Percentiles rank a stretch among this genome's conserved stretches.
Evolutionary conservation across 1,140 invertebrate genomes (phyloP).

Genomic region (Drosophila hydei): DNA sequence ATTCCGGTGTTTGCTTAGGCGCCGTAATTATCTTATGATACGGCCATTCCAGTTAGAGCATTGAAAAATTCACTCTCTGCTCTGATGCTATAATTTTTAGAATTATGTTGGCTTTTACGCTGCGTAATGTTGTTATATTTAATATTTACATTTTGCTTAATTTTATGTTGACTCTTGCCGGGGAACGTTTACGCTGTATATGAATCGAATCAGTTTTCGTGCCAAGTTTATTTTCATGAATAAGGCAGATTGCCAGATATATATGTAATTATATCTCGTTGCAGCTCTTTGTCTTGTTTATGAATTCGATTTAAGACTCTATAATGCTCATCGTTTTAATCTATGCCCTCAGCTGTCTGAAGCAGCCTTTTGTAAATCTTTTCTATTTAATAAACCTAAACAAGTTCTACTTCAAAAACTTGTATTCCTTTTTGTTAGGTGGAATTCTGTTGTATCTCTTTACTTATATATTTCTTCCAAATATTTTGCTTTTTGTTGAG

Average conservation of each 20-base stretch:
- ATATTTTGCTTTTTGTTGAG: neutral
- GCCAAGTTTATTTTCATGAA: no score
- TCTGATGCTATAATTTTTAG: neutral
- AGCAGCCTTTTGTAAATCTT: conserved; percentile 49
- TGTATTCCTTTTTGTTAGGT: neutral
- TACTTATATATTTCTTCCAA: neutral
- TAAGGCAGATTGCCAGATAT: no score
- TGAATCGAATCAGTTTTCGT: no score
- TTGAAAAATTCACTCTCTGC: neutral
- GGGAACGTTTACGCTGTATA: no score
- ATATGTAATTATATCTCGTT: no score
- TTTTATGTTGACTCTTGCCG: neutral
- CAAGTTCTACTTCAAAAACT: conserved; percentile 63
- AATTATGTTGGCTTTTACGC: neutral
- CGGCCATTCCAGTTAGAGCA: conserved; percentile 3
- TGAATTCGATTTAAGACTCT: no score
- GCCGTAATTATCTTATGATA: conserved; percentile 46
- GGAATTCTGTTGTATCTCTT: neutral
- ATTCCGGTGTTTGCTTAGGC: conserved; percentile 44
- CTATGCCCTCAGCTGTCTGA: neutral
- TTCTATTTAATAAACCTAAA: conserved; percentile 52
- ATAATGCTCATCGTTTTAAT: neutral
- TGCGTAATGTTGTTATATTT: neutral
- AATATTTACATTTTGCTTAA: neutral
- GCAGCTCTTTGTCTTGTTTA: no score